Evolutionary conservation across 2,888 invertebrate genomes (phyloP).

Genomic region (Parasteatoda lunata): DNA sequence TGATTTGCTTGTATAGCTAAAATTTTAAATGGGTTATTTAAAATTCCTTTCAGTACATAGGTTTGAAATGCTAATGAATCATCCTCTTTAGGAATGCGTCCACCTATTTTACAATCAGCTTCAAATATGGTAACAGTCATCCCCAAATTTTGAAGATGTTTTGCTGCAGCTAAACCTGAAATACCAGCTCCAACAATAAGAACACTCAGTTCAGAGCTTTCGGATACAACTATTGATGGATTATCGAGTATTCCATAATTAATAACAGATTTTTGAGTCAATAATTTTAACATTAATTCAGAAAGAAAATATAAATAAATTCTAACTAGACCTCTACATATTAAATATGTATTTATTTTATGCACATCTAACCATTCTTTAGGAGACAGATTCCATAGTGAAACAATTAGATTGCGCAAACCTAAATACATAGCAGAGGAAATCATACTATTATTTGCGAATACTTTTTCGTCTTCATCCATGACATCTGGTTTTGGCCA

Average conservation of each 20-base stretch:
- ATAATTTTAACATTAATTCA: slow-evolving; percentile 72
- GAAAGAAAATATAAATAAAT: slow-evolving; percentile 73
- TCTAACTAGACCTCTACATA: slow-evolving; percentile 75
- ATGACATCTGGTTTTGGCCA: slow-evolving; percentile 57
- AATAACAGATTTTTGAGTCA: slow-evolving; percentile 74
- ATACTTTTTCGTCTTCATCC: slow-evolving; percentile 28
- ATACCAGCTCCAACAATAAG: slow-evolving; percentile 76
- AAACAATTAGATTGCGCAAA: slow-evolving; percentile 75
- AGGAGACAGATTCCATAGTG: slow-evolving; percentile 75
- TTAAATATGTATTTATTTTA: slow-evolving; percentile 72
- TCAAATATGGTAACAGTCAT: slow-evolving; percentile 75
- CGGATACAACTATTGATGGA: slow-evolving; percentile 52
- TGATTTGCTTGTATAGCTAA: slow-evolving; percentile 75
- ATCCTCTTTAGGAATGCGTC: slow-evolving; percentile 74
- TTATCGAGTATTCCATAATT: slow-evolving; percentile 73
- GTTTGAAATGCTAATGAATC: slow-evolving; percentile 74
- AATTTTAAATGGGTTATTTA: slow-evolving; percentile 76
- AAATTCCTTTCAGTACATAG: slow-evolving; percentile 76
- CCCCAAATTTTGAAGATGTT: slow-evolving; percentile 75
- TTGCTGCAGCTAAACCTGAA: slow-evolving; percentile 76
- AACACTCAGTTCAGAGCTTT: slow-evolving; percentile 71
- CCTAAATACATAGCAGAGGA: slow-evolving; percentile 73
- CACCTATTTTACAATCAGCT: slow-evolving; percentile 75
- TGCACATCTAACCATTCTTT: slow-evolving; percentile 74
- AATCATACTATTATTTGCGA: neutral